Evolutionary conservation across 2,888 invertebrate species (phyloP).

Genomic region (Venusia cambrica): DNA sequence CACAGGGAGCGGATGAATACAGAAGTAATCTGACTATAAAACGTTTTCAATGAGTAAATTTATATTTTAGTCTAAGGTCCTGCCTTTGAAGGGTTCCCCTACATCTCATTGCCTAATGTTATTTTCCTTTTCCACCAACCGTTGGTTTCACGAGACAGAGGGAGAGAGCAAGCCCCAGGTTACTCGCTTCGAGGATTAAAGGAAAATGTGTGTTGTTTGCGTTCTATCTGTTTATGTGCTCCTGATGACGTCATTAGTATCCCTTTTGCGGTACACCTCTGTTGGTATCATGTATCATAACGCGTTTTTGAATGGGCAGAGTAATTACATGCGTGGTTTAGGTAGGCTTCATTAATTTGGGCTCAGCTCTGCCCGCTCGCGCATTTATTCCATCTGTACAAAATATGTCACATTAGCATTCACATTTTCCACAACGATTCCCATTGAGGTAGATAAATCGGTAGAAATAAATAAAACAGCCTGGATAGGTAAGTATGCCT

Average conservation of each 20-base stretch:
- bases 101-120: too few relatives aligned
- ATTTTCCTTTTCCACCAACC: slow-evolving; percentile 21
- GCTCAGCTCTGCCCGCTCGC: neutral
- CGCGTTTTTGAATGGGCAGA: slow-evolving; percentile 13
- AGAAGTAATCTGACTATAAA: slow-evolving; percentile 55
- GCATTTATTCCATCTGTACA: neutral
- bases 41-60: slow-evolving; percentile 67
- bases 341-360: slow-evolving; percentile 9
- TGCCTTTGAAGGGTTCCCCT: too few relatives aligned
- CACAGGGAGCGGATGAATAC: slow-evolving; percentile 47
- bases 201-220: slow-evolving; percentile 32
- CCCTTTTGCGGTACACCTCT: slow-evolving; percentile 21
- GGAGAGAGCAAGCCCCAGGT: slow-evolving; percentile 18
- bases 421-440: too few relatives aligned
- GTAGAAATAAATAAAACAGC: too few relatives aligned
- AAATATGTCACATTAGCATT: too few relatives aligned
- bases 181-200: slow-evolving; percentile 28
- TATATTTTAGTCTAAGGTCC: slow-evolving; percentile 60
- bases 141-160: slow-evolving; percentile 12
- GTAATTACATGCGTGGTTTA: slow-evolving; percentile 9
- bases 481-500: too few relatives aligned
- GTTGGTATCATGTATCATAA: slow-evolving; percentile 13
- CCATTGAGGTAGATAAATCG: too few relatives aligned
- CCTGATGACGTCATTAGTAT: slow-evolving; percentile 28
- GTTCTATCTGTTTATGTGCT: slow-evolving; percentile 30